A percentile compares a stretch with the other conserved stretches of the same genome.
phyloP scores from a whole-genome alignment of 2,888 invertebrate genomes.

The Rhynchonema sp. region DNA sequence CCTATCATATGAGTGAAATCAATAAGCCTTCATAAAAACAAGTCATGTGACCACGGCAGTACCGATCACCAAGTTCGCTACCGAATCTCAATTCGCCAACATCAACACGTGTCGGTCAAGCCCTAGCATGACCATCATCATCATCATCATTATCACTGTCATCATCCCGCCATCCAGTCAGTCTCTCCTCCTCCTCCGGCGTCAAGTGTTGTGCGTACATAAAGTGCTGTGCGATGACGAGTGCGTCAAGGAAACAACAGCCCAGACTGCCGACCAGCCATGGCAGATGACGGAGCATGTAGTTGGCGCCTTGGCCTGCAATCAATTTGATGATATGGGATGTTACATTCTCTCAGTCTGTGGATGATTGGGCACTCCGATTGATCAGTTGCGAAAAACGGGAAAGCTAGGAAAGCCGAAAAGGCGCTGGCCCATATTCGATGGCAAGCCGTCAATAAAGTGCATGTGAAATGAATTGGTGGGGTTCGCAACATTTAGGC shows the following conservation, averaged over 20 bases:
- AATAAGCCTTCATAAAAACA: too few species aligned
- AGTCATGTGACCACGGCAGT: too few species aligned
- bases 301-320: constrained; percentile 6
- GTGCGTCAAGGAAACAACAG: constrained; percentile 30
- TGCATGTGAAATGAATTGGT: too few species aligned
- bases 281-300: constrained; percentile 28
- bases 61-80: too few species aligned
- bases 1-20: too few species aligned
- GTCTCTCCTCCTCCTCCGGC: background rate
- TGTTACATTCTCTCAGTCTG: too few species aligned
- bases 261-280: constrained; percentile 34
- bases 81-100: background rate
- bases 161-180: background rate
- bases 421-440: constrained; percentile 24
- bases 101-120: background rate
- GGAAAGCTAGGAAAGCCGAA: constrained; percentile 21
- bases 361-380: too few species aligned
- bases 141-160: background rate
- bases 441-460: too few species aligned
- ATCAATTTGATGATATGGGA: too few species aligned
- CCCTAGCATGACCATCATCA: background rate
- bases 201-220: background rate
- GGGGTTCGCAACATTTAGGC: too few species aligned
- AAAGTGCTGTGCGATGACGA: constrained; percentile 28
- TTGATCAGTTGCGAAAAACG: too few species aligned